Base-by-base conservation (phyloP, 2,797 vertebrate genomes). In the Scolopax rusticola region DNA sequence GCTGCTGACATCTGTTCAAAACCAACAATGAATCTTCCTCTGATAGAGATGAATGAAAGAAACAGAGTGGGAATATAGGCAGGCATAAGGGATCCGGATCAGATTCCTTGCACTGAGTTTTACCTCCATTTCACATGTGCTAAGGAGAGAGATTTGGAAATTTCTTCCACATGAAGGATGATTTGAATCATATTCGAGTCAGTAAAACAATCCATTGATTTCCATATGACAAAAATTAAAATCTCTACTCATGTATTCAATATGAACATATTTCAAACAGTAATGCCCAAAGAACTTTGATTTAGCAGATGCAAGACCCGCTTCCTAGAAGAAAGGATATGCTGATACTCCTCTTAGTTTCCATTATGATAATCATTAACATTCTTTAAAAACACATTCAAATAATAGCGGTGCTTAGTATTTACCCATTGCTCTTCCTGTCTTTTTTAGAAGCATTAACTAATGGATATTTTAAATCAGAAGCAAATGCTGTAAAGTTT, bases 381-480 rank as follows among this genome's bases (percentile, higher is more conserved):
- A 30, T 73, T 79, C 24, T 85, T 63, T 47, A 90, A 90, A 77
- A 14, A 3, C 32, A 48, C 24, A 50, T 48, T 73, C 41, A 40
- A 86, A 23, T 64, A 75, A 56, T 54, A 77, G 23, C 23, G 16
- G 41, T 57, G 15, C 19, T 75, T 78, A 12, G 7, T 74, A 38
- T 71, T 89, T 75, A 71, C 56, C 53, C 48, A 74, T 14, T 71
- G 10, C 6, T 69, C 18, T 77, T 87, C 17, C 50, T 63, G 8
- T 53, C 6, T 11, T 8, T 38, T 27, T 70, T 47, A 28, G 54
- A 82, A 80, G 1, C 17, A 51, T 75, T 78, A 89, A 82, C 50
- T 87, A 89, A 84, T 33, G 32, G 54, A 18, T 75, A 60, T 69
- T 93, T 93, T 74, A 91, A 93, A 80, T 68, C 36, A 33, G 50